A percentile compares a stretch with the other conserved stretches of the same genome.
These are phyloP conservation scores for Amia ocellicauda DNA, from an alignment of 2,113 vertebrate species.

Conservation along the genomic window DNA sequence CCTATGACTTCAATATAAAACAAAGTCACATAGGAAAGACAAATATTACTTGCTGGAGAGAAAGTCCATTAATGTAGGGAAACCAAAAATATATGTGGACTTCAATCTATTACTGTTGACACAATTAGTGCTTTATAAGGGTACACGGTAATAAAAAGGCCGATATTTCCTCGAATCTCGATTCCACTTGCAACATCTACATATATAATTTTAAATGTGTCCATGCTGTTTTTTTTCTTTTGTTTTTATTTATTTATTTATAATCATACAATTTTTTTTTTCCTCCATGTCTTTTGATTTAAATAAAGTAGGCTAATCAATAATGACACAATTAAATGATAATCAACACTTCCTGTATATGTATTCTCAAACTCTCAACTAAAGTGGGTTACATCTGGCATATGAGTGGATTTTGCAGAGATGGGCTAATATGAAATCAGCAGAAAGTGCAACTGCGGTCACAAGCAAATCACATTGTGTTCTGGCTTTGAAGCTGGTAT, in stretches of 20 bases:
- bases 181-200: slow-evolving; percentile 89
- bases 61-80: slow-evolving; percentile 64
- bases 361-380: no score
- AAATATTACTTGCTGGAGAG: slow-evolving; percentile 59
- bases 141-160: slow-evolving; percentile 72
- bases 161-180: slow-evolving; percentile 76
- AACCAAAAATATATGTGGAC: slow-evolving; percentile 63
- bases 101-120: slow-evolving; percentile 75
- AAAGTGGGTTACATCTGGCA: no score
- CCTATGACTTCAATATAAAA: slow-evolving; percentile 91
- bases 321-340: no score
- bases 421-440: no score
- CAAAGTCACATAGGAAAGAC: slow-evolving; percentile 83
- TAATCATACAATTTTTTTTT: slow-evolving; percentile 81
- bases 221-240: slow-evolving; percentile 91
- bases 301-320: no score
- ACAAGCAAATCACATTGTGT: no score
- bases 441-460: no score
- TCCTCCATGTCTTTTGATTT: slow-evolving; percentile 77
- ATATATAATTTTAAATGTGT: slow-evolving; percentile 77
- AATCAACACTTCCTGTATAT: no score
- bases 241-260: slow-evolving; percentile 67
- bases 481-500: no score
- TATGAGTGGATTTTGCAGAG: no score
- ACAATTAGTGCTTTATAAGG: slow-evolving; percentile 78